Evolutionary conservation across 2,888 invertebrate species (phyloP), one percentile per base, ranked within the genome.

Genomic region (Perithous albicinctus): DNA sequence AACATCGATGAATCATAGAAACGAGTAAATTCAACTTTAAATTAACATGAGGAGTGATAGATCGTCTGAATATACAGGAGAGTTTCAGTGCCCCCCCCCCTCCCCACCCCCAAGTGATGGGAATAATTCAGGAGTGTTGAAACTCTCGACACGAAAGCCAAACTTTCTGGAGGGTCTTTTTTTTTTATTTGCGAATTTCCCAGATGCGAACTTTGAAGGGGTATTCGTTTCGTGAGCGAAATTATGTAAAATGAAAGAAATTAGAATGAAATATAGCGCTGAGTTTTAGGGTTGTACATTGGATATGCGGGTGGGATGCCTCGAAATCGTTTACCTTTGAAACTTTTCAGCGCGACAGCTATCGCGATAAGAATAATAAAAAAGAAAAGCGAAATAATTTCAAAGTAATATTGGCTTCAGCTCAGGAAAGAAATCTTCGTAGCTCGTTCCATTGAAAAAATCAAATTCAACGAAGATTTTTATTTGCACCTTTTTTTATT

Each of bases 161-260:
- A 23, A 41, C 26, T 41, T 41, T 29, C 7, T 8, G 26, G 7
- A n/a, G n/a, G n/a, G n/a, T n/a, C n/a, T n/a, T 64, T 46, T 15
- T 6, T 7, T 46, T 20, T 48, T 23, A 38, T 12, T 26, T 18
- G 10, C 10, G 2, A 61, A 18, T 26, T 23, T 54, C 41, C n/a
- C 26, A 38, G 41, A 75, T 35, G 29, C 15, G 18, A 75, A 75
- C 64, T 70, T 64, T n/a, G 8, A 66, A 75, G 80, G 70, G 46
- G 56, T 63, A 38, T 63, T 51, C 18, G 46, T 73, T 61, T 26
- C 35, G 46, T 46, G 46, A 70, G 15, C 7, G 29, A 32, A 77
- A 69, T 79, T 79, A 75, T 69, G 63, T 10, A 43, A 69, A 61
- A 69, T 74, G 41, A 74, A 48, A 61, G 35, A 79, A 79, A 74